Conservation (phyloP, 2,888 invertebrate species). For the Ophion ventricosus region DNA sequence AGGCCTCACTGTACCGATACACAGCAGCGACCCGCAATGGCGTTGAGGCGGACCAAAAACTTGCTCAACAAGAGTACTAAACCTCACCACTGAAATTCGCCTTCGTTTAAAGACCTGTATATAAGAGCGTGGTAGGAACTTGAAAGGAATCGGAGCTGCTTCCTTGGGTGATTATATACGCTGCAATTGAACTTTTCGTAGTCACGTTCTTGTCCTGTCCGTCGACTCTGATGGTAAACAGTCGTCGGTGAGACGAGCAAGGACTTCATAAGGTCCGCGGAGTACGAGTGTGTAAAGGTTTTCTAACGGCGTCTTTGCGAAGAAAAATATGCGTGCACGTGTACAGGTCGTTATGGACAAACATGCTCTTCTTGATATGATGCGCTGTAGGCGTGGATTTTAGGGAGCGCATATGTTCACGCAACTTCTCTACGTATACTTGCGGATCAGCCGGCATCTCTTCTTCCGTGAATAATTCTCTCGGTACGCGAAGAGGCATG, state of each 20-base stretch:
- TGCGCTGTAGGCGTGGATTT: conserved; percentile 49
- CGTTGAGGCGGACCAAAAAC: too few relatives aligned
- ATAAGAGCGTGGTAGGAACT: too few relatives aligned
- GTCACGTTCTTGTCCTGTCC: neutral
- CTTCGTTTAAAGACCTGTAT: too few relatives aligned
- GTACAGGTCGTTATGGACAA: conserved; percentile 17
- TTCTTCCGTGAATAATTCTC: conserved; percentile 51
- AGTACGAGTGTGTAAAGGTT: neutral
- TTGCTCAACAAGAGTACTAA: too few relatives aligned
- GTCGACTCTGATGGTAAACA: neutral
- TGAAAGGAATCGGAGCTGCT: neutral
- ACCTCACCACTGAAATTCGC: too few relatives aligned
- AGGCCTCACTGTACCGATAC: too few relatives aligned
- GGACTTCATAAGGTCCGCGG: too few relatives aligned
- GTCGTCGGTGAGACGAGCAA: neutral
- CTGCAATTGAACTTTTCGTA: neutral
- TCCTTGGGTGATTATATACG: neutral
- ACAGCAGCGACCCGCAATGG: too few relatives aligned
- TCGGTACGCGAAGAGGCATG: conserved; percentile 45
- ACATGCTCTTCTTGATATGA: conserved; percentile 39
- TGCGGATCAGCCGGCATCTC: conserved; percentile 11
- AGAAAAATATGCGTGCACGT: conserved; percentile 1
- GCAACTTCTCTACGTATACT: conserved; percentile 38
- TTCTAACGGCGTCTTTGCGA: neutral
- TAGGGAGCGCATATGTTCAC: conserved; percentile 44